Base-by-base conservation (phyloP, 2,113 vertebrate species). In the Pangasianodon hypophthalmus region DNA sequence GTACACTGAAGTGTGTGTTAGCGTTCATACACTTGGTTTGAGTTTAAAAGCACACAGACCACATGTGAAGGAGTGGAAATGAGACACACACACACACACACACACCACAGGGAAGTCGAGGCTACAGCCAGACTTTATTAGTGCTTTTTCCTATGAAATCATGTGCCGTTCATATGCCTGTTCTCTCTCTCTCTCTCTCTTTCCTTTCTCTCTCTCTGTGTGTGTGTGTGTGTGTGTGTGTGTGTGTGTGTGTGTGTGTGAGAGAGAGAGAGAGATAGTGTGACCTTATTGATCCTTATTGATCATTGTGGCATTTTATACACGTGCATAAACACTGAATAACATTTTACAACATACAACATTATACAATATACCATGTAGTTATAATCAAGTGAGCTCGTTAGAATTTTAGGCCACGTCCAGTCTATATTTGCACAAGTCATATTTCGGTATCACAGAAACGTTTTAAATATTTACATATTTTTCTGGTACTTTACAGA, bases 401-500 rank as follows among this genome's bases (percentile, higher is more conserved):
- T 58, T 56, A 41, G 52, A 56, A 58, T 83, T 41, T 37, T 83
- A 56, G 80, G 80, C 80, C 80, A 83, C 80, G 18, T 52, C 80
- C 80, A 37, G n/a, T 29, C 69, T 3, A 9, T 41, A 4, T 41
- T 50, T 29, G 26, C 3, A 5, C 1, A 26, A 6, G 44, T 79
- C n/a, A 21, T 21, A 41, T 73, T 41, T 5, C 1, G 13, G 67
- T 37, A 32, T 32, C 4, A 6, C 0, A 29, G 67, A 69, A 37
- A 32, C 64, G 4, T n/a, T 60, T 7, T n/a, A n/a, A 67, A 64
- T 64, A n/a, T 64, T 13, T 0, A 10, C 37, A 29, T n/a, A 60
- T 24, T 6, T 58, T 9, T 11, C 9, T 64, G n/a, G 11, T 32
- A 16, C 1, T n/a, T 69, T 32, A 6, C 4, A 5, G 29, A 32